phyloP scores from a whole-genome alignment of 2,113 vertebrate genomes.

The Mystacornis crossleyi region DNA sequence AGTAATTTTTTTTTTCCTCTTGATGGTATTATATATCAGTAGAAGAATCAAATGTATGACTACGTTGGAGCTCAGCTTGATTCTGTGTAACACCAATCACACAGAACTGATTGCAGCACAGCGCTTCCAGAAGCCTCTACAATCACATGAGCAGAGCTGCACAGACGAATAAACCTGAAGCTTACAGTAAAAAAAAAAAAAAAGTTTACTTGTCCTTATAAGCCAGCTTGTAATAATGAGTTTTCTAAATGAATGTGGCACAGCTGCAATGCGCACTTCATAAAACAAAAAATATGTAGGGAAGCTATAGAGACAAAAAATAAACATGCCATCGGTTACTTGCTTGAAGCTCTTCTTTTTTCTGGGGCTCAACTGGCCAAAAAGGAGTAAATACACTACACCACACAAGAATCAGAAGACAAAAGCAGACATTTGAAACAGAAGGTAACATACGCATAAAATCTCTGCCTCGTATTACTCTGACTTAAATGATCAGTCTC shows the following conservation, averaged over 20 bases:
- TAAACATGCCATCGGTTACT: conserved; percentile 95
- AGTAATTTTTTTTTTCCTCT: not conserved
- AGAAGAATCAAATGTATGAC: not conserved
- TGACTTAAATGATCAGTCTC: conserved; percentile 37
- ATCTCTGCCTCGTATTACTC: conserved; percentile 45
- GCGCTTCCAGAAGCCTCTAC: conserved; percentile 34
- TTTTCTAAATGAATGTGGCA: conserved; percentile 77
- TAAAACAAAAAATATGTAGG: conserved; percentile 77
- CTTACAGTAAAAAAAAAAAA: not conserved
- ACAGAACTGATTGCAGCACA: conserved; percentile 1
- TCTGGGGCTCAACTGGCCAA: conserved; percentile 93
- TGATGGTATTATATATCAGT: not conserved
- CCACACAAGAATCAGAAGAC: conserved; percentile 81
- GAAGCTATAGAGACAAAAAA: conserved; percentile 78
- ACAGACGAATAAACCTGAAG: conserved; percentile 15
- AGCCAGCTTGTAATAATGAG: conserved; percentile 68
- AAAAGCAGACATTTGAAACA: conserved; percentile 84
- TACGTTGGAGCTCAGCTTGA: not conserved
- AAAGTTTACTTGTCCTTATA: conserved; percentile 68
- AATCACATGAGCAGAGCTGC: conserved; percentile 5
- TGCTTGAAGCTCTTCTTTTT: conserved; percentile 97
- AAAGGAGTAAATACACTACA: conserved; percentile 93
- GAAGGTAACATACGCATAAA: conserved; percentile 59
- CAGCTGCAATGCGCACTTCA: conserved; percentile 73
- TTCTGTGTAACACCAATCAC: not conserved